Percentiles rank a stretch among this genome's conserved stretches.
These are phyloP conservation scores for Siniperca undulata DNA, from an alignment of 2,797 vertebrate species.

Conservation along the genomic window DNA sequence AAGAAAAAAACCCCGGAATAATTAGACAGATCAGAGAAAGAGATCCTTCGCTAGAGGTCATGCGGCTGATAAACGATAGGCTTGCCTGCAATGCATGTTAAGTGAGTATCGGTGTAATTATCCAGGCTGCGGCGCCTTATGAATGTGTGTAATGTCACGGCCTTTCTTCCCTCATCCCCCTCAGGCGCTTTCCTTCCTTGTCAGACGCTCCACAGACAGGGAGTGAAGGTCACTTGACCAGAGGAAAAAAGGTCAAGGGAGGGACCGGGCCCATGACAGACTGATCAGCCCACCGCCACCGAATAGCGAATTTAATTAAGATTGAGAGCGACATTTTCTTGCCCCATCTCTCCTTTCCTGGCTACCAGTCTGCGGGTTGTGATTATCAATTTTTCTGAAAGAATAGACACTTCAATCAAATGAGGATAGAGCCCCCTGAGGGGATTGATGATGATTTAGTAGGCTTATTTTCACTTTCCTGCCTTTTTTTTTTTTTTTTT, in stretches of 20 bases:
- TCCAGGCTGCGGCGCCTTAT: constrained; percentile 59
- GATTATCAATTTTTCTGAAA: constrained; percentile 77
- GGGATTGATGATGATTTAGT: constrained; percentile 71
- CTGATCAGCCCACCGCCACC: constrained; percentile 59
- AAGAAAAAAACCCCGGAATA: constrained; percentile 59
- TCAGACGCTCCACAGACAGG: constrained; percentile 68
- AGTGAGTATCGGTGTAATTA: constrained; percentile 81
- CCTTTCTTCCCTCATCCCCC: constrained; percentile 66
- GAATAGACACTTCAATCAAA: constrained; percentile 72
- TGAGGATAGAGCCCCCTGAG: constrained; percentile 45
- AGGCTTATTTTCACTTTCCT: constrained; percentile 61
- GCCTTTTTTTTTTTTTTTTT: constrained; percentile 43
- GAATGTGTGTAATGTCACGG: constrained; percentile 81
- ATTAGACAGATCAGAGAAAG: constrained; percentile 80
- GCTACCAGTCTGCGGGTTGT: constrained; percentile 58
- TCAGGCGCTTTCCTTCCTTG: constrained; percentile 67
- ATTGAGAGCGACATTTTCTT: constrained; percentile 72
- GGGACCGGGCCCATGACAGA: constrained; percentile 53
- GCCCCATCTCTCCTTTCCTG: constrained; percentile 39
- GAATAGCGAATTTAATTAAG: constrained; percentile 76
- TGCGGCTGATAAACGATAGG: constrained; percentile 76
- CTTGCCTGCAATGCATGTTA: constrained; percentile 77
- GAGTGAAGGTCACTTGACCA: constrained; percentile 82
- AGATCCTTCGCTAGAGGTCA: constrained; percentile 81
- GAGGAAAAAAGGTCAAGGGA: constrained; percentile 78